Evolutionary conservation across 2,797 vertebrate species (phyloP).

Genomic region (Emydoidea blandingii): DNA sequence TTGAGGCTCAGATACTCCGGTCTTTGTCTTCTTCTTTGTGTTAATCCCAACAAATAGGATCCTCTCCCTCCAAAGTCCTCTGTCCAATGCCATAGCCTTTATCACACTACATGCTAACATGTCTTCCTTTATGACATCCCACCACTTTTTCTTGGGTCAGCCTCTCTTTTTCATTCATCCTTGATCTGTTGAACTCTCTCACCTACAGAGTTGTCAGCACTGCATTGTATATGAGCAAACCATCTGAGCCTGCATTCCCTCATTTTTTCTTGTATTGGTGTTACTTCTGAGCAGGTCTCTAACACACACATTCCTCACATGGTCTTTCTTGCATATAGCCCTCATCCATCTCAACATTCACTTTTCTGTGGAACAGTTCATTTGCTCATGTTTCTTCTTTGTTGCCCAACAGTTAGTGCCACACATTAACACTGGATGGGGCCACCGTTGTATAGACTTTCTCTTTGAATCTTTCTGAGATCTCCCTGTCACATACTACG

Average conservation of each 20-base stretch:
- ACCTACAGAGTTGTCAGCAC: no score
- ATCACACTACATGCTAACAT: no score
- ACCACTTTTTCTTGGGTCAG: not conserved
- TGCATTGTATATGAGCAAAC: not conserved
- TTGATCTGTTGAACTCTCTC: not conserved
- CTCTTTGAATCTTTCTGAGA: not conserved
- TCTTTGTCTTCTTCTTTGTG: no score
- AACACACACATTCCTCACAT: not conserved
- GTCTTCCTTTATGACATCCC: no score
- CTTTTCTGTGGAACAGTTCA: not conserved
- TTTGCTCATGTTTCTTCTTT: not conserved
- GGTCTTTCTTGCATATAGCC: not conserved
- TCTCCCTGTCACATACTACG: not conserved
- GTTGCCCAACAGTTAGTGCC: not conserved
- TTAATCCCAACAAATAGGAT: no score
- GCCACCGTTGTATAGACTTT: no score
- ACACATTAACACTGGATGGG: not conserved
- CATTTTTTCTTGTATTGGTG: not conserved
- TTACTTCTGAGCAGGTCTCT: not conserved
- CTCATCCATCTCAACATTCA: not conserved
- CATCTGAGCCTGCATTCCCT: not conserved
- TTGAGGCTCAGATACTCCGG: no score
- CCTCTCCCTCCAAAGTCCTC: no score
- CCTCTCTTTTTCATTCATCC: not conserved
- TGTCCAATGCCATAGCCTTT: no score